A percentile compares a stretch with the other conserved stretches of the same genome.
phyloP scores from a whole-genome alignment of 2,113 vertebrate genomes.

The Circaetus gallicus region DNA sequence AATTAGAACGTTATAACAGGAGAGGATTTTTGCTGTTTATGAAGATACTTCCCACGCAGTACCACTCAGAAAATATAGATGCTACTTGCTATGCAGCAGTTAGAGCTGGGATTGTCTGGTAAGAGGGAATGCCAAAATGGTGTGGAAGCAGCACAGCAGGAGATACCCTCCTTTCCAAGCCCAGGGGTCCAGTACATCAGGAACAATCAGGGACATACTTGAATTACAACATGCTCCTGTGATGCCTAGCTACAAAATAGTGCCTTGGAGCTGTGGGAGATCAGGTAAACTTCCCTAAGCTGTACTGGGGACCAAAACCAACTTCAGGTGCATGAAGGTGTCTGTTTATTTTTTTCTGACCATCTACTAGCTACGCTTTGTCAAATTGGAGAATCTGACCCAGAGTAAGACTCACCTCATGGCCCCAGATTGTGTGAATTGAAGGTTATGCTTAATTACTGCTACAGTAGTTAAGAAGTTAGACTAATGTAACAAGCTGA shows the following conservation, averaged over 20 bases:
- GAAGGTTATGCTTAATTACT: not conserved
- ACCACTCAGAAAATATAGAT: not conserved
- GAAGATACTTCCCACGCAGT: not conserved
- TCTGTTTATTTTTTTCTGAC: not conserved
- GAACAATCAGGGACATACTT: not conserved
- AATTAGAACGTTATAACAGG: not conserved
- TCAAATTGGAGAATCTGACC: not conserved
- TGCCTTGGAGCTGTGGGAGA: not conserved
- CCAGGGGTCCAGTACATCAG: not conserved
- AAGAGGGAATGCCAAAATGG: not conserved
- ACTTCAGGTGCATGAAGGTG: not conserved
- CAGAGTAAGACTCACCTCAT: not conserved
- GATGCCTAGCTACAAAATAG: not conserved
- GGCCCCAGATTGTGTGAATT: not conserved
- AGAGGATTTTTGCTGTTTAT: not conserved
- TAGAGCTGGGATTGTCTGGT: not conserved
- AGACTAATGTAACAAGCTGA: not conserved
- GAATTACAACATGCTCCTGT: not conserved
- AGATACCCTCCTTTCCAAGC: not conserved
- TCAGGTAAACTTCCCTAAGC: not conserved
- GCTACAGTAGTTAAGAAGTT: not conserved
- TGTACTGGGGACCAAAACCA: not conserved
- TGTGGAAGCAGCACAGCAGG: not conserved
- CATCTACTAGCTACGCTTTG: not conserved
- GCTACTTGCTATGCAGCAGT: not conserved